Evolutionary conservation across 2,113 vertebrate species (phyloP).

Genomic region (Nansenia antarctica): DNA sequence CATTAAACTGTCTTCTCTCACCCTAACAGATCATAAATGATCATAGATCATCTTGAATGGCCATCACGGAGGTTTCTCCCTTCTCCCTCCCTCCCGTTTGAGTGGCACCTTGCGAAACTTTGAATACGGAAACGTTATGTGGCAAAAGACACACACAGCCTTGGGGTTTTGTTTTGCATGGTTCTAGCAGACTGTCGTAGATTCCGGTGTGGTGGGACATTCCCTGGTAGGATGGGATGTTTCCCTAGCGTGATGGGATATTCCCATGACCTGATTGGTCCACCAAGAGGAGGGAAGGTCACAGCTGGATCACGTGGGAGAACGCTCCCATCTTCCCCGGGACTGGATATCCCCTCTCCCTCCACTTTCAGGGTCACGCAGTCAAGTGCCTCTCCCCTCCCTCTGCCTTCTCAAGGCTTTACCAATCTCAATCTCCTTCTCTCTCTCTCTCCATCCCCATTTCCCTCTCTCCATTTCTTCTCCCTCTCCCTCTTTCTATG

Average conservation of each 20-base stretch:
- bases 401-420: background rate
- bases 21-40: too few relatives aligned
- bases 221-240: too few relatives aligned
- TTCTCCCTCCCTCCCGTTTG: background rate
- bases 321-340: background rate
- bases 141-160: too few relatives aligned
- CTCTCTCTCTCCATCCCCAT: slow-evolving; percentile 9
- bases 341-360: background rate
- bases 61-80: too few relatives aligned
- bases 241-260: slow-evolving; percentile 6
- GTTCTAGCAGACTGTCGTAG: too few relatives aligned
- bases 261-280: slow-evolving; percentile 47
- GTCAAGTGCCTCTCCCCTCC: slow-evolving; percentile 10
- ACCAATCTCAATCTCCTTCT: background rate
- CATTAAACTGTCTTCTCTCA: too few relatives aligned
- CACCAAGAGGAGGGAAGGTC: slow-evolving; percentile 44
- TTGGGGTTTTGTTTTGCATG: too few relatives aligned
- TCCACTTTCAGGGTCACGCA: background rate
- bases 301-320: slow-evolving; percentile 42
- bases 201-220: too few relatives aligned
- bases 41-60: too few relatives aligned
- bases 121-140: too few relatives aligned
- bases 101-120: too few relatives aligned
- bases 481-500: background rate
- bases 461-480: slow-evolving; percentile 7